These are phyloP conservation scores for Drosophila atripex DNA, from an alignment of 2,888 invertebrate genomes.

Conservation along the genomic window DNA sequence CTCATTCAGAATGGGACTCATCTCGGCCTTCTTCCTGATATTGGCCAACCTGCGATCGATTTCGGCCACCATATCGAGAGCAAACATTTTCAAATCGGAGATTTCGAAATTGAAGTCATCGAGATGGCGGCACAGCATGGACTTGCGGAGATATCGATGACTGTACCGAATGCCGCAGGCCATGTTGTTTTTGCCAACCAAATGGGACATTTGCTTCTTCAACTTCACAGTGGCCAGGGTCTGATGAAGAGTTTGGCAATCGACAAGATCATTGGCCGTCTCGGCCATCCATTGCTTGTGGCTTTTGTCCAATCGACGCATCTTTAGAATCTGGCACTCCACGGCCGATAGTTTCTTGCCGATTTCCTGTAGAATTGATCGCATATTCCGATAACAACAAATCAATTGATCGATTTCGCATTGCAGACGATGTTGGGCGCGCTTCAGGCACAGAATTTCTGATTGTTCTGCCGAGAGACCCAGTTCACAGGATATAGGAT, in stretches of 20 bases:
- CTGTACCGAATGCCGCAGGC: background rate
- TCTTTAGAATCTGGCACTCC: slow-evolving; percentile 3
- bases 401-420: slow-evolving; percentile 47
- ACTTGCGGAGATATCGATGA: background rate
- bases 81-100: slow-evolving; percentile 30
- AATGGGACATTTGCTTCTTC: slow-evolving; percentile 27
- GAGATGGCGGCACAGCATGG: slow-evolving; percentile 24
- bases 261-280: slow-evolving; percentile 20
- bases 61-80: slow-evolving; percentile 39
- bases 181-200: slow-evolving; percentile 12
- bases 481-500: background rate
- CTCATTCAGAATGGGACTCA: too few species aligned
- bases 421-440: slow-evolving; percentile 37
- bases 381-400: slow-evolving; percentile 20
- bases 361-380: slow-evolving; percentile 1
- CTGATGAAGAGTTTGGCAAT: slow-evolving; percentile 39
- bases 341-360: background rate
- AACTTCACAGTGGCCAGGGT: slow-evolving; percentile 27
- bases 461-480: background rate
- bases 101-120: slow-evolving; percentile 43
- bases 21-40: background rate
- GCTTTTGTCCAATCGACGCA: background rate
- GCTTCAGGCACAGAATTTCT: slow-evolving; percentile 28
- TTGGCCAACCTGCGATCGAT: slow-evolving; percentile 1
- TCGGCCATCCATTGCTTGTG: slow-evolving; percentile 34